Percentiles rank a stretch among this genome's conserved stretches.
Conservation (phyloP, 2,888 invertebrate species). For the Ophion obscuratus region DNA sequence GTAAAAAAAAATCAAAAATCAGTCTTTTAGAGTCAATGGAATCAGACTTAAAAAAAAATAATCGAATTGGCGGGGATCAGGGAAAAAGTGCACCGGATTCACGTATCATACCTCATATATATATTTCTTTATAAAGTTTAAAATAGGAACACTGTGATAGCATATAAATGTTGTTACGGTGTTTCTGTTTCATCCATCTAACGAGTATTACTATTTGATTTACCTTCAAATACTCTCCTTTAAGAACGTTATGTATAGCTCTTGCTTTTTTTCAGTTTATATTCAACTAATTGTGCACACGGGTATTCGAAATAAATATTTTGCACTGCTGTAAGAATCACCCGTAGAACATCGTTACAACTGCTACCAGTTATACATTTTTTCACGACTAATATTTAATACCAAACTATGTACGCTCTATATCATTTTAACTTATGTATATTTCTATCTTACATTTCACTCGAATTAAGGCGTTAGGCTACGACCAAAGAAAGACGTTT, state of each 20-base stretch:
- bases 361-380: neutral
- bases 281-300: conserved; percentile 59
- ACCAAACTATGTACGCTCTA: neutral
- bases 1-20: too few species aligned
- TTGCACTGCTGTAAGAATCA: conserved; percentile 48
- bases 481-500: too few species aligned
- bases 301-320: conserved; percentile 61
- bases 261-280: conserved; percentile 46
- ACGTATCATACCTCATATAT: too few species aligned
- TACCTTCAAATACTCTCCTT: conserved; percentile 67
- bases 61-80: too few species aligned
- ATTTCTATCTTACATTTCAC: neutral
- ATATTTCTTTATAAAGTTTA: too few species aligned
- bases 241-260: conserved; percentile 47
- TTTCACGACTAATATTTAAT: neutral
- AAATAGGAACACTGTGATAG: too few species aligned
- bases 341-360: neutral
- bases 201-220: conserved; percentile 20
- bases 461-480: neutral
- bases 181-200: neutral
- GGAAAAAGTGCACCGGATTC: too few species aligned
- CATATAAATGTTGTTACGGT: too few species aligned
- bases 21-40: too few species aligned
- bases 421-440: neutral
- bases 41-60: too few species aligned